Evolutionary conservation across 2,888 invertebrate species (phyloP).

Genomic region (Apomyelois bistriatella): DNA sequence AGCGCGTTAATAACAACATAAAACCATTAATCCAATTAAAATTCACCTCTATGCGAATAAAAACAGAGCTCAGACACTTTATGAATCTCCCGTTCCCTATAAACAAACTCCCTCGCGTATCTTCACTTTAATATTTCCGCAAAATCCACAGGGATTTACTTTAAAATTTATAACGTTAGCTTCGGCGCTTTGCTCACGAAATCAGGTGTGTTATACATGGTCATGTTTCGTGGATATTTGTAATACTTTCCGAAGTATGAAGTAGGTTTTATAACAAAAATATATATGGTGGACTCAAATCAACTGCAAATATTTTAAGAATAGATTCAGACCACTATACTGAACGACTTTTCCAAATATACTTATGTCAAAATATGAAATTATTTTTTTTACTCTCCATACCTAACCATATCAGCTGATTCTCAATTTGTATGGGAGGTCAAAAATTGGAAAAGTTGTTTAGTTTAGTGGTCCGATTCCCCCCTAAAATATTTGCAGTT

Average conservation of each 20-base stretch:
- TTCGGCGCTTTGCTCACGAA: slow-evolving; percentile 12
- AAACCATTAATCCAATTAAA: slow-evolving; percentile 1
- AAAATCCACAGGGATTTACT: slow-evolving; percentile 14
- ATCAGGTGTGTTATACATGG: slow-evolving; percentile 1
- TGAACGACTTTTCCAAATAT: too few relatives aligned
- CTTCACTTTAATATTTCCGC: slow-evolving; percentile 18
- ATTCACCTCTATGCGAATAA: background rate
- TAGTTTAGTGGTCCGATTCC: too few relatives aligned
- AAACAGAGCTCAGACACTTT: slow-evolving; percentile 1
- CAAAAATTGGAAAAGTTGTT: too few relatives aligned
- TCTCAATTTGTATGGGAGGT: too few relatives aligned
- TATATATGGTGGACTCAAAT: too few relatives aligned
- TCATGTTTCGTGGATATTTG: background rate
- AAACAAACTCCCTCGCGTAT: slow-evolving; percentile 1
- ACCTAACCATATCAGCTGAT: too few relatives aligned
- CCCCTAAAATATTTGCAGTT: too few relatives aligned
- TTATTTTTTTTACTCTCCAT: too few relatives aligned
- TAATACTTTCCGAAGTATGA: too few relatives aligned
- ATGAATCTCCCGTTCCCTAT: background rate
- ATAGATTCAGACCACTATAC: too few relatives aligned
- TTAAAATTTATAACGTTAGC: slow-evolving; percentile 22
- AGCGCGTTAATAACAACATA: background rate
- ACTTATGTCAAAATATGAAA: too few relatives aligned
- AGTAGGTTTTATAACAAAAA: background rate
- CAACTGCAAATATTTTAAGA: too few relatives aligned